Conservation (phyloP, 2,113 vertebrate genomes). For the Deroptyus accipitrinus region DNA sequence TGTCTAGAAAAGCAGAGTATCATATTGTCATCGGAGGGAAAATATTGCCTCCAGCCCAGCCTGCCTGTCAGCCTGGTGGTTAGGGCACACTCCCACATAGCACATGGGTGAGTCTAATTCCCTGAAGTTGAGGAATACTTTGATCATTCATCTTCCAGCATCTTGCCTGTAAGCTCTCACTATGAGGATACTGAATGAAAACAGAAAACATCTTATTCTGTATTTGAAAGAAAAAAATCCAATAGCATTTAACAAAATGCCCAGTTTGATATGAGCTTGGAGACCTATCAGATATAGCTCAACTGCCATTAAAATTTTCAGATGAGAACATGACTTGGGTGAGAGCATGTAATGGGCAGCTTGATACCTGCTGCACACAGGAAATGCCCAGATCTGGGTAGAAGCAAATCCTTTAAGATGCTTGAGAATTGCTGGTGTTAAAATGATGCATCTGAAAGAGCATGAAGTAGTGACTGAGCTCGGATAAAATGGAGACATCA, state of each 20-base stretch:
- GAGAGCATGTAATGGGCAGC: not conserved
- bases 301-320: not conserved
- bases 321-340: not conserved
- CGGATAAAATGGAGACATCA: not conserved
- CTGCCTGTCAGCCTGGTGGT: not conserved
- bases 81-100: not conserved
- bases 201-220: not conserved
- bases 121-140: not conserved
- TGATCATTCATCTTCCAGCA: not conserved
- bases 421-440: not conserved
- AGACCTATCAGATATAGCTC: not conserved
- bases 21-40: not conserved
- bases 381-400: not conserved
- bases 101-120: not conserved
- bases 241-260: not conserved
- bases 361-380: not conserved
- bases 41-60: not conserved
- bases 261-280: not conserved
- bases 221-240: not conserved
- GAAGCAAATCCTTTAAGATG: not conserved
- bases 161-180: not conserved
- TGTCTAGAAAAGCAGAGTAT: not conserved
- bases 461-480: not conserved
- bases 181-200: not conserved
- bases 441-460: not conserved